phyloP scores from a whole-genome alignment of 2,113 vertebrate species.

The Scomber colias region DNA sequence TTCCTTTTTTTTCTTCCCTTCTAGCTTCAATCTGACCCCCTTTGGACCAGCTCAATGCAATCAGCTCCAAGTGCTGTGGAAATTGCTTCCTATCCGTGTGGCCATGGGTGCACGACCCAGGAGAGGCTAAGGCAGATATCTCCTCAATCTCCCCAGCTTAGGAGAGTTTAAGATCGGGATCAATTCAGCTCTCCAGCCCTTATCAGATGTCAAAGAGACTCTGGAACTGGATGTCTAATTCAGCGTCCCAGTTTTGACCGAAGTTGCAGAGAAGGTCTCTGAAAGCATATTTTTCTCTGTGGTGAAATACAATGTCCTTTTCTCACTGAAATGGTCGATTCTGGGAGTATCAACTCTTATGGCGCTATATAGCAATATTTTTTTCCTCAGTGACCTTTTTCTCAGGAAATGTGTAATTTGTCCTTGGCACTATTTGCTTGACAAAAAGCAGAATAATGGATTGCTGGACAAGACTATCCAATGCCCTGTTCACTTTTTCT shows the following conservation, averaged over 20 bases:
- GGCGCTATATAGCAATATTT: neutral
- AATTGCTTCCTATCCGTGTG: constrained; percentile 81
- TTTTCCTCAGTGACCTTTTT: constrained; percentile 8
- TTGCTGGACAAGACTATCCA: constrained; percentile 18
- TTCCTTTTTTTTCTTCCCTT: constrained; percentile 31
- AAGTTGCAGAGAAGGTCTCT: constrained; percentile 13
- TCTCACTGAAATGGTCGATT: constrained; percentile 30
- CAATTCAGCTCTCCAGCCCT: constrained; percentile 67
- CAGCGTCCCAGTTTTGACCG: constrained; percentile 56
- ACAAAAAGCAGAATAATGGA: constrained; percentile 19
- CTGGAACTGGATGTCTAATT: constrained; percentile 50
- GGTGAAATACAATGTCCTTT: constrained; percentile 26
- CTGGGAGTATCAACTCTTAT: constrained; percentile 27
- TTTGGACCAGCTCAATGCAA: constrained; percentile 71
- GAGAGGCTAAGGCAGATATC: constrained; percentile 70
- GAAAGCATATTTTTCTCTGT: constrained; percentile 4
- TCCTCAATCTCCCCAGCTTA: constrained; percentile 78
- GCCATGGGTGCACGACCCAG: constrained; percentile 64
- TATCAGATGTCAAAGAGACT: constrained; percentile 80
- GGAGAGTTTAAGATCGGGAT: constrained; percentile 77
- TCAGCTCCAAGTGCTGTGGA: constrained; percentile 77
- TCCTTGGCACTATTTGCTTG: neutral
- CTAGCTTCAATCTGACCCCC: constrained; percentile 50
- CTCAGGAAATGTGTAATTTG: neutral
- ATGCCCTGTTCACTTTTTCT: neutral